A percentile compares a stretch with the other conserved stretches of the same genome.
phyloP scores from a whole-genome alignment of 53 echinoderm and acorn worm species.

The Patiria pectinifera region DNA sequence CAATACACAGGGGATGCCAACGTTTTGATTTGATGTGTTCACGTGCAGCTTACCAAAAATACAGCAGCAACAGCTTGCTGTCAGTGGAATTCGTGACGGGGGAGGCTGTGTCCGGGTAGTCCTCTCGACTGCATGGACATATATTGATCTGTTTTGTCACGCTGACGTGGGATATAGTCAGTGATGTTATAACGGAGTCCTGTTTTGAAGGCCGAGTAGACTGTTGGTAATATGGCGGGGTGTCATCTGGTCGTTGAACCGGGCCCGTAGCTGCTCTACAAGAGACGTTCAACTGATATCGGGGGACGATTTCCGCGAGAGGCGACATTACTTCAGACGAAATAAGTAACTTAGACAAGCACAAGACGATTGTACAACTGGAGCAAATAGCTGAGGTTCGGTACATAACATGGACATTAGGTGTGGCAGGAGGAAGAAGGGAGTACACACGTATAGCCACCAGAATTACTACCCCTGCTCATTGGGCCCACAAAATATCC shows the following conservation, averaged over 20 bases:
- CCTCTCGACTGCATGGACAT: background rate
- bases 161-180: background rate
- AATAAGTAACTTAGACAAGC: too few species aligned
- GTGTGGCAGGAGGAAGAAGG: too few species aligned
- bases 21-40: background rate
- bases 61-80: background rate
- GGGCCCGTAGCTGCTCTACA: background rate
- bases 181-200: background rate
- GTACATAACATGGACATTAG: too few species aligned
- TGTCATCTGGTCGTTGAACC: constrained; percentile 6
- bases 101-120: background rate
- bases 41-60: background rate
- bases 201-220: background rate
- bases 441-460: too few species aligned
- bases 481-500: too few species aligned
- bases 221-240: background rate
- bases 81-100: background rate
- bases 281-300: background rate
- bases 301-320: background rate
- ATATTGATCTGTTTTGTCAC: background rate
- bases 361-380: too few species aligned
- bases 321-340: background rate
- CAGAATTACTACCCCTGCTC: too few species aligned
- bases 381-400: too few species aligned
- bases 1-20: background rate